Percentiles rank a stretch among this genome's conserved stretches.
These are phyloP conservation scores for Tragelaphus strepsiceros DNA, from an alignment of 2,113 vertebrate species.

Conservation along the genomic window DNA sequence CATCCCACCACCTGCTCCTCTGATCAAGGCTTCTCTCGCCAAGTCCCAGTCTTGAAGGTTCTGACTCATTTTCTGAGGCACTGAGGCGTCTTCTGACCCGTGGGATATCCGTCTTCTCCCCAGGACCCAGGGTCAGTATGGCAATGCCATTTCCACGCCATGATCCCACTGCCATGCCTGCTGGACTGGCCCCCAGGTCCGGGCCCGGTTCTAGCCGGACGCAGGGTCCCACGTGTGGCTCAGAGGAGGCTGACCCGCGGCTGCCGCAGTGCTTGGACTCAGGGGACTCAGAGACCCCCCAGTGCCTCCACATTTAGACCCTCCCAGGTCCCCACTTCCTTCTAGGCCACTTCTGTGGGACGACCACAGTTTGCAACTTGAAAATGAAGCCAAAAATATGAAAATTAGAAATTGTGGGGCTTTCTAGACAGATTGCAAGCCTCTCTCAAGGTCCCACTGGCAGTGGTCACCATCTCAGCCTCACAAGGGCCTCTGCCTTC, in stretches of 20 bases:
- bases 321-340: neutral
- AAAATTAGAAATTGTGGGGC: neutral
- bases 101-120: neutral
- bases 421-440: neutral
- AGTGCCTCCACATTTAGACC: neutral
- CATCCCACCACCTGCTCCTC: neutral
- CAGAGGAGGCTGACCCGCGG: accelerated
- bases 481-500: neutral
- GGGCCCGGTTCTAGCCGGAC: neutral
- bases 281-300: neutral
- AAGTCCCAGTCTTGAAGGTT: no score
- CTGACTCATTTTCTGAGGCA: neutral
- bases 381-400: neutral
- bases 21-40: neutral
- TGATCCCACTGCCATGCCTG: neutral
- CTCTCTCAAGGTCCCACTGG: neutral
- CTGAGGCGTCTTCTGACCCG: neutral
- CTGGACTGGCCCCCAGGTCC: no score
- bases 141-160: neutral
- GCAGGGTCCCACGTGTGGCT: neutral
- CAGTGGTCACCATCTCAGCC: neutral
- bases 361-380: neutral
- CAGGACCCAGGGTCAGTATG: no score
- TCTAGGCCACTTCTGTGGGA: neutral
- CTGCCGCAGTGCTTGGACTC: neutral